These are phyloP conservation scores for Hippocampus zosterae DNA, from an alignment of 2,113 vertebrate genomes.

Conservation along the genomic window DNA sequence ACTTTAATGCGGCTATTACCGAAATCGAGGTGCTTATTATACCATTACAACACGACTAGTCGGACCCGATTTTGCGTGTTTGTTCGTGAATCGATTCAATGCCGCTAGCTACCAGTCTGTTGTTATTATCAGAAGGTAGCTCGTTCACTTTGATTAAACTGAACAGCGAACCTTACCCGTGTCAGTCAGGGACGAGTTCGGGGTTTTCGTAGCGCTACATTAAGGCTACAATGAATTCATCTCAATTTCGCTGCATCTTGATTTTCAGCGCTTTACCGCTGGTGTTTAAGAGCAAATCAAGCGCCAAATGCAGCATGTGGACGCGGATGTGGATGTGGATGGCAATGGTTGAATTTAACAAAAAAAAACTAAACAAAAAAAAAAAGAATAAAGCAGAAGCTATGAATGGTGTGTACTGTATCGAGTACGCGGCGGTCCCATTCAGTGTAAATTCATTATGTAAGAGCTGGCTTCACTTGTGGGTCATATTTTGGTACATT, in stretches of 20 bases:
- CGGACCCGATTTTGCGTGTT: conserved; percentile 31
- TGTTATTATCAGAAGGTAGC: conserved; percentile 41
- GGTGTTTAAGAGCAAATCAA: conserved; percentile 27
- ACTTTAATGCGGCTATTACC: not conserved
- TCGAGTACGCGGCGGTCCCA: conserved; percentile 27
- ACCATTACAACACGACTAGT: not conserved
- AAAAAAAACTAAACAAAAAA: not conserved
- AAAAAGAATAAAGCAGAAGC: not conserved
- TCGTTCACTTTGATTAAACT: not conserved
- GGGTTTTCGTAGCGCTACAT: not conserved
- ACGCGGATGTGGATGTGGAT: not conserved
- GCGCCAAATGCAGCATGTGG: not conserved
- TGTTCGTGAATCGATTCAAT: conserved; percentile 17
- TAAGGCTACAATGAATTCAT: not conserved
- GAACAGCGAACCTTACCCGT: not conserved
- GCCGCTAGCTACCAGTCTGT: conserved; percentile 36
- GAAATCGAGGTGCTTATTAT: not conserved
- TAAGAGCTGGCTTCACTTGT: conserved; percentile 47
- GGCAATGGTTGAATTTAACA: not conserved
- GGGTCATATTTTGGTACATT: conserved; percentile 64
- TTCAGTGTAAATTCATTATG: conserved; percentile 36
- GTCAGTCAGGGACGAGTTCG: not conserved
- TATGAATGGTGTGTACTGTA: conserved; percentile 6
- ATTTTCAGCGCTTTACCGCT: not conserved
- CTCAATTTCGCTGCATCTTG: not conserved